Percentiles rank a stretch among this genome's conserved stretches.
Evolutionary conservation across 2,888 invertebrate genomes (phyloP).

Genomic region (Macrostomum cliftonense): DNA sequence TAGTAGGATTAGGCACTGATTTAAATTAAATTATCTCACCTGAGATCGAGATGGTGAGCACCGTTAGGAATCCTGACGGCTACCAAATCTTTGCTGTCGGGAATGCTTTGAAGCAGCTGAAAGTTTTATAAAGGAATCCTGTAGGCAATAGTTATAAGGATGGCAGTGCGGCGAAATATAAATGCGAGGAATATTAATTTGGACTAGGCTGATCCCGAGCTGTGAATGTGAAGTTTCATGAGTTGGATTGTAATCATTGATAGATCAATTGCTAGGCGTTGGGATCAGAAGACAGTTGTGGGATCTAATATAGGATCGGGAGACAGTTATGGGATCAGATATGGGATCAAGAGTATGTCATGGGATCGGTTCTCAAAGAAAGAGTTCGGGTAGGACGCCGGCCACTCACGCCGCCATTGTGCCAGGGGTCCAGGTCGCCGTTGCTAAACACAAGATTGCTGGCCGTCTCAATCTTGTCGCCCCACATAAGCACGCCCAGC

Average conservation of each 20-base stretch:
- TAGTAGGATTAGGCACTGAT: neutral
- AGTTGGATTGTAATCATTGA: no score
- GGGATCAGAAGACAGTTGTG: no score
- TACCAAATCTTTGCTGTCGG: slow-evolving; percentile 11
- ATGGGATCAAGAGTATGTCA: no score
- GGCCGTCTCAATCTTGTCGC: slow-evolving; percentile 18
- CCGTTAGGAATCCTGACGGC: slow-evolving; percentile 21
- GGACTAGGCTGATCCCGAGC: no score
- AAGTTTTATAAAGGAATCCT: neutral
- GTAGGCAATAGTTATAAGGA: neutral
- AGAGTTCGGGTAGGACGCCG: no score
- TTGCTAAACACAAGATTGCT: slow-evolving; percentile 36
- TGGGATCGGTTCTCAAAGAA: no score
- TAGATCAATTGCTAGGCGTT: no score
- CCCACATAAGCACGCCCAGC: slow-evolving; percentile 22
- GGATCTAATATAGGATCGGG: no score
- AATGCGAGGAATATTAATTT: no score
- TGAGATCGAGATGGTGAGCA: slow-evolving; percentile 29
- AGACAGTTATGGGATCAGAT: no score
- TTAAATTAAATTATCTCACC: slow-evolving; percentile 15
- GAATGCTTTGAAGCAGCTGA: slow-evolving; percentile 15
- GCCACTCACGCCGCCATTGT: slow-evolving; percentile 24
- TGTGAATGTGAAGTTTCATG: no score
- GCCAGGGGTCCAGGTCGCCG: slow-evolving; percentile 31
- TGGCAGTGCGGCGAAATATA: no score